Base-by-base conservation (phyloP, 2,888 invertebrate species). In the Ctena decussata region DNA sequence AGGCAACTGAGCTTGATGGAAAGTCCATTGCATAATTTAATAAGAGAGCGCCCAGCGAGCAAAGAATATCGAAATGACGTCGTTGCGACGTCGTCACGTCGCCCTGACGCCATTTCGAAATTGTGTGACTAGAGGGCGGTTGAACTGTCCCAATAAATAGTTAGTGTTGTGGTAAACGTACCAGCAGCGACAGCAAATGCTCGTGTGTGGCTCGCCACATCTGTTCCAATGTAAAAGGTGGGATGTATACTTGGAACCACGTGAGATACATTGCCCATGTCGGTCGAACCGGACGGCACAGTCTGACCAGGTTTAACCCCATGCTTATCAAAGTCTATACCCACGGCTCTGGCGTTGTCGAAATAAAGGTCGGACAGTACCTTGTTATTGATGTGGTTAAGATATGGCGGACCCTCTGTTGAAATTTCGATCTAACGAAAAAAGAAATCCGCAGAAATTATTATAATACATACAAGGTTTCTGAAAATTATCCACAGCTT, bases 251-350 rank as follows among this genome's bases (percentile, higher is more conserved):
- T 87, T 1, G 94, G 94, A 21, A 95, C 87, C 70, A 88, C 89
- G 39, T 93, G 92, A 21, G 93, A 91, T 15, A 95, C 92, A 78
- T 95, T 93, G 12, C 95, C 95, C 92, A 94, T 92, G 77, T 94
- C 94, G 5, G 94, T 91, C 2, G 94, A 94, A 5, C 77, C 84
- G 1, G 80, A 78, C 11, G 84, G 81, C 32, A 32, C 69, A 30
- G n/a, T 53, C 46, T 24, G 53, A 27, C 65, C 73, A 0, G 72
- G 39, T n/a, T 60, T 74, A 21, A 46, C 3, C 1, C 80, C 77
- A 35, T 80, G 76, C 8, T 89, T 90, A 35, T 86, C 89, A 44
- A 89, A 87, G 57, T 89, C 86, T 0, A 91, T 74, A 73, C 94
- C 94, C 11, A 93, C 24, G 12, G 49, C 37, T 80, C 87, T 80